Evolutionary conservation across 2,113 vertebrate species (phyloP).

Genomic region (Dinomys branickii): DNA sequence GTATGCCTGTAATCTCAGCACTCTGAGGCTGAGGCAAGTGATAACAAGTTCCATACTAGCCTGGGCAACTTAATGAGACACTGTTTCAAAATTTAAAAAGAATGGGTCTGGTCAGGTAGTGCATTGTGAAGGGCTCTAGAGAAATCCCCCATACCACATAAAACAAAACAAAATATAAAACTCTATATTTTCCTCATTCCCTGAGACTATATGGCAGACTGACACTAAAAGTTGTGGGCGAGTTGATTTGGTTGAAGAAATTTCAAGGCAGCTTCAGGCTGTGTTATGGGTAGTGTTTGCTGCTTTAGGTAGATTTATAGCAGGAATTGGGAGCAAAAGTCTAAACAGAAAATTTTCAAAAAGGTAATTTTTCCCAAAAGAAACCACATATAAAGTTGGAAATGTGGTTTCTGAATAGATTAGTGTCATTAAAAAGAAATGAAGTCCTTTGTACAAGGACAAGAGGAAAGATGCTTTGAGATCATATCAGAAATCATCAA

Average conservation of each 20-base stretch:
- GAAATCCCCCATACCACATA: neutral
- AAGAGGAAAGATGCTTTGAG: neutral
- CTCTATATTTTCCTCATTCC: neutral
- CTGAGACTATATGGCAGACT: neutral
- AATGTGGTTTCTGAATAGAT: neutral
- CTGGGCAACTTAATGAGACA: neutral
- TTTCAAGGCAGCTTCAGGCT: neutral
- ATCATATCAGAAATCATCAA: neutral
- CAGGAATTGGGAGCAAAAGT: neutral
- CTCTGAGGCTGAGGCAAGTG: neutral
- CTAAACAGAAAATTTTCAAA: neutral
- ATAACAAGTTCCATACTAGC: neutral
- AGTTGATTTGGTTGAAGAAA: neutral
- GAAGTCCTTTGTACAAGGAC: neutral
- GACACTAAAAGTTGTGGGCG: neutral
- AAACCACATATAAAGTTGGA: neutral
- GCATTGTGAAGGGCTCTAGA: neutral
- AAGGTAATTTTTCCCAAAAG: neutral
- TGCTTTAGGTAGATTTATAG: neutral
- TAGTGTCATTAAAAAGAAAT: neutral
- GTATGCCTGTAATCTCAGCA: neutral
- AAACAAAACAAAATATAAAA: neutral
- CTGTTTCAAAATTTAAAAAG: neutral
- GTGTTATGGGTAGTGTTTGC: neutral
- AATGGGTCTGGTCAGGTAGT: neutral